These are phyloP conservation scores for Xanthorhoe spadicearia DNA, from an alignment of 2,888 invertebrate species.

Conservation along the genomic window DNA sequence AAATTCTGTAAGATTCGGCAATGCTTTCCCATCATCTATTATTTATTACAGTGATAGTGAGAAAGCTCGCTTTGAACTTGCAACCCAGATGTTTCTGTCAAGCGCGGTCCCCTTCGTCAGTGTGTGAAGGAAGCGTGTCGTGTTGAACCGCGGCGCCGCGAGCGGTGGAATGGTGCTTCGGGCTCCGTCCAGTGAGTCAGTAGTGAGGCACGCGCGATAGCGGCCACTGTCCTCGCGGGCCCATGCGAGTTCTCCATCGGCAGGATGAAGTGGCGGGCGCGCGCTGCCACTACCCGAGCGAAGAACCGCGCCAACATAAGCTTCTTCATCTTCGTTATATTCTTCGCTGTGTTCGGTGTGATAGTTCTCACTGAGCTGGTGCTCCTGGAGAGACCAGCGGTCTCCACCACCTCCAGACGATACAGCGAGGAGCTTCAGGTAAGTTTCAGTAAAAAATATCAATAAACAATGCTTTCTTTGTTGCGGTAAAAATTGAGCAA, in stretches of 20 bases:
- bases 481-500: neutral
- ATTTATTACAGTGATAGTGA: constrained; percentile 3
- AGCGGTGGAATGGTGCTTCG: constrained; percentile 57
- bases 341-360: constrained; percentile 94
- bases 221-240: constrained; percentile 56
- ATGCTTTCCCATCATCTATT: neutral
- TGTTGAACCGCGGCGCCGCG: constrained; percentile 59
- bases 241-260: constrained; percentile 62
- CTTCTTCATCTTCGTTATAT: constrained; percentile 95
- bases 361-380: constrained; percentile 95
- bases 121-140: constrained; percentile 58
- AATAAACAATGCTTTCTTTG: constrained; percentile 36
- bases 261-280: constrained; percentile 80
- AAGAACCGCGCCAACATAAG: constrained; percentile 94
- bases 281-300: constrained; percentile 82
- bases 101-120: constrained; percentile 27
- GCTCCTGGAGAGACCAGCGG: constrained; percentile 80
- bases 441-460: constrained; percentile 37
- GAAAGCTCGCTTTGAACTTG: constrained; percentile 34
- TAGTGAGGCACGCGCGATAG: constrained; percentile 59
- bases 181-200: constrained; percentile 58
- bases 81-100: constrained; percentile 42
- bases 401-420: constrained; percentile 83
- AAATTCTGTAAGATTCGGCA: neutral
- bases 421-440: constrained; percentile 90